Base-by-base conservation (phyloP, 2,113 vertebrate species). In the Leptocoma aspasia region DNA sequence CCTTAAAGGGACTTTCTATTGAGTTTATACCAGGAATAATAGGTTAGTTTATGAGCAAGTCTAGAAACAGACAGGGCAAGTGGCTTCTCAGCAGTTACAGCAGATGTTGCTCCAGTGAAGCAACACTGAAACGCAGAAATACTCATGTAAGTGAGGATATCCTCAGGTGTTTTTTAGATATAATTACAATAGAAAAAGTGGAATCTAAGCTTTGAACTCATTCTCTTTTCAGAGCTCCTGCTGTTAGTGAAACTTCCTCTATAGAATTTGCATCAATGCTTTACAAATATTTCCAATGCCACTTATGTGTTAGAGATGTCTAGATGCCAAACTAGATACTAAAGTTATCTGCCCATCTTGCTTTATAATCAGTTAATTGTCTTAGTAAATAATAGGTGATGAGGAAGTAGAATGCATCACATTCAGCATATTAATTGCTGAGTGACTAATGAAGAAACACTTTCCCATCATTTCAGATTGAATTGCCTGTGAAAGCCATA, bases 401-500 rank as follows among this genome's bases (percentile, higher is more conserved):
- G 56, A 61, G 56, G 70, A 83, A 79, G 14, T 31, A 82, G 14
- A 50, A 59, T 41, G 8, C 7, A 63, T 35, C 11, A 91, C 7
- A 87, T 24, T 65, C 75, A 82, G n/a, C 21, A 54, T 89, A 61
- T 56, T 50, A 52, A 39, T 66, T 75, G 41, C 45, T 73, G 73
- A 69, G 47, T 91, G 87, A 56, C 50, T 86, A 66, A 71, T 59
- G 66, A 88, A 94, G 66, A 17, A 79, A 79, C 39, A 41, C 5
- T 86, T 33, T 60, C 41, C 11, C 31, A 47, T 82, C 28, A n/a
- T 90, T 96, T 96, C 54, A 80, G 68, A 78, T n/a, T 28, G 35
- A 95, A 70, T 52, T 18, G 21, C 31, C 27, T 88, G 69, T 22
- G 61, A 89, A 96, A 95, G 30, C 76, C 95, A 79, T 89, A 96